phyloP scores from a whole-genome alignment of 2,888 invertebrate species.

The Halocaridina rubra region DNA sequence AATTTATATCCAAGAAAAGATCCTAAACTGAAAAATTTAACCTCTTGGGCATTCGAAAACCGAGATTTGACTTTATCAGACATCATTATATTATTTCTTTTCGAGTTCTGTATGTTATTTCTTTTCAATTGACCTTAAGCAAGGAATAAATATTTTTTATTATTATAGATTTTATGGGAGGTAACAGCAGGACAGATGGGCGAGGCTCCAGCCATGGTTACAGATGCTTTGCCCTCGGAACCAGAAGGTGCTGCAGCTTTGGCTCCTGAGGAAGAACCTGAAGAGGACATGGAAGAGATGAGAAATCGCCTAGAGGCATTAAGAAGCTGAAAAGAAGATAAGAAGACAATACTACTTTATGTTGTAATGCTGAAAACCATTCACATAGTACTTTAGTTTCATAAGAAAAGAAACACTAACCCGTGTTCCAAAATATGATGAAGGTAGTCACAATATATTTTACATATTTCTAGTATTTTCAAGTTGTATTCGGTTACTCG shows the following conservation, averaged over 20 bases:
- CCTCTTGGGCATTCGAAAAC: too few species aligned
- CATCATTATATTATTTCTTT: not conserved
- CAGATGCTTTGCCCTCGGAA: conserved; percentile 72
- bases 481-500: too few species aligned
- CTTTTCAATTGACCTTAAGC: not conserved
- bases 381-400: too few species aligned
- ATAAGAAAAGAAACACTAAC: too few species aligned
- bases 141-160: too few species aligned
- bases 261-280: conserved; percentile 66
- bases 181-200: conserved; percentile 91
- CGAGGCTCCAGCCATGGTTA: conserved; percentile 81
- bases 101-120: not conserved
- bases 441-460: too few species aligned
- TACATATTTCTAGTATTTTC: too few species aligned
- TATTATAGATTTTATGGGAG: conserved; percentile 81
- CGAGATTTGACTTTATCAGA: not conserved
- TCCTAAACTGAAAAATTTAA: too few species aligned
- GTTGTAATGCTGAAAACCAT: too few species aligned
- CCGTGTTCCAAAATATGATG: too few species aligned
- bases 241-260: conserved; percentile 73
- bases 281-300: conserved; percentile 89
- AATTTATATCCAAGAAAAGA: too few species aligned
- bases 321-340: conserved; percentile 81
- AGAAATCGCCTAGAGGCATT: conserved; percentile 87
- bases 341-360: too few species aligned